Evolutionary conservation across 2,797 vertebrate species (phyloP).

Genomic region (Pygocentrus nattereri): DNA sequence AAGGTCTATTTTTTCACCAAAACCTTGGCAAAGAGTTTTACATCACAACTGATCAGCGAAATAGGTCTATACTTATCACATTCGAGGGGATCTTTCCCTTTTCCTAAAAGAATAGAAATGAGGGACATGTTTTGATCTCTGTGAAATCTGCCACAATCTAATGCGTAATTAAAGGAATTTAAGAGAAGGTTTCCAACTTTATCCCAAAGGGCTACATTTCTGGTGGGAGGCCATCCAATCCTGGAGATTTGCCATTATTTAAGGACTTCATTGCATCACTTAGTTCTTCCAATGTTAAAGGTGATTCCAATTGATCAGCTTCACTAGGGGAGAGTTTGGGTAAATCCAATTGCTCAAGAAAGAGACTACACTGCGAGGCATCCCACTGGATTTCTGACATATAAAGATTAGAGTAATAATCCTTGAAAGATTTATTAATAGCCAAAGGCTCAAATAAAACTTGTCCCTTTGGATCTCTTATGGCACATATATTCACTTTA

Average conservation of each 20-base stretch:
- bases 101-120: constrained; percentile 5
- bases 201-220: background rate
- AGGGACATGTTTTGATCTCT: constrained; percentile 12
- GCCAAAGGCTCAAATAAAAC: no score
- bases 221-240: background rate
- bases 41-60: background rate
- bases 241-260: constrained; percentile 16
- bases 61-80: background rate
- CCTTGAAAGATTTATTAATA: no score
- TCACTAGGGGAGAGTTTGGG: background rate
- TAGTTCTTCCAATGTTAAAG: background rate
- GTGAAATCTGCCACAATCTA: background rate
- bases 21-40: background rate
- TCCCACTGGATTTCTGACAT: no score
- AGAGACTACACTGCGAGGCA: no score
- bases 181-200: background rate
- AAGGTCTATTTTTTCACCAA: background rate
- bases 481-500: no score
- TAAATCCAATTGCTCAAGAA: background rate
- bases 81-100: background rate
- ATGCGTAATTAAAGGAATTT: background rate
- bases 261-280: background rate
- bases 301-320: background rate
- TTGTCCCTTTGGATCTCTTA: no score
- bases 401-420: no score